Evolutionary conservation across 2,113 vertebrate genomes (phyloP).

Genomic region (Sylvia atricapilla): DNA sequence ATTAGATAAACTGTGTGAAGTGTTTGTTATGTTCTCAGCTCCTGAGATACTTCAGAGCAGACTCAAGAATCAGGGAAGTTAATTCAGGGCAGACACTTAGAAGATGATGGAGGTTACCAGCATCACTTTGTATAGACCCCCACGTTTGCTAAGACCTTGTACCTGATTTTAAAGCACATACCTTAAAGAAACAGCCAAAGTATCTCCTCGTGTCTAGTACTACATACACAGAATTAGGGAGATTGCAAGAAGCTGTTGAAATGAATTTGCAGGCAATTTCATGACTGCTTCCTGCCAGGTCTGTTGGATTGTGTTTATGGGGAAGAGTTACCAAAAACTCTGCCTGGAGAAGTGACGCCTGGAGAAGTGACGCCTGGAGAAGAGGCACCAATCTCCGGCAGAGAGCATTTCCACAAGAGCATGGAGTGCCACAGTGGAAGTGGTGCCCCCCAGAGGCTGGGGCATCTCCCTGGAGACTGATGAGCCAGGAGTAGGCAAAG

Average conservation of each 20-base stretch:
- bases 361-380: not conserved
- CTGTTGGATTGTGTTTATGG: not conserved
- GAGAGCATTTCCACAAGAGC: not conserved
- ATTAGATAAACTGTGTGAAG: not conserved
- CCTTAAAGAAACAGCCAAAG: not conserved
- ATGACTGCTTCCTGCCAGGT: not conserved
- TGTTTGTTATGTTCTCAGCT: not conserved
- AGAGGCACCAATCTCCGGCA: not conserved
- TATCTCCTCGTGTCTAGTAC: not conserved
- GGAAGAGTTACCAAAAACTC: not conserved
- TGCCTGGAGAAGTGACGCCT: not conserved
- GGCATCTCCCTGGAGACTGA: not conserved
- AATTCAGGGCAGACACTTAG: not conserved
- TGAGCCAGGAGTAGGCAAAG: not conserved
- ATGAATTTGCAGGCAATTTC: not conserved
- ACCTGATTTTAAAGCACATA: not conserved
- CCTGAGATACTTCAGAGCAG: not conserved
- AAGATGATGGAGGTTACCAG: not conserved
- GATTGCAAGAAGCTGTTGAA: not conserved
- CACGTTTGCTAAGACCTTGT: not conserved
- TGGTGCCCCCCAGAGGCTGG: rapidly evolving
- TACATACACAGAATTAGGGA: not conserved
- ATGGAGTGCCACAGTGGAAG: not conserved
- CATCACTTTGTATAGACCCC: not conserved
- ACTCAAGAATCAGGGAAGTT: not conserved